Base-by-base conservation (phyloP, 2,888 invertebrate genomes). In the Andrena praecox region DNA sequence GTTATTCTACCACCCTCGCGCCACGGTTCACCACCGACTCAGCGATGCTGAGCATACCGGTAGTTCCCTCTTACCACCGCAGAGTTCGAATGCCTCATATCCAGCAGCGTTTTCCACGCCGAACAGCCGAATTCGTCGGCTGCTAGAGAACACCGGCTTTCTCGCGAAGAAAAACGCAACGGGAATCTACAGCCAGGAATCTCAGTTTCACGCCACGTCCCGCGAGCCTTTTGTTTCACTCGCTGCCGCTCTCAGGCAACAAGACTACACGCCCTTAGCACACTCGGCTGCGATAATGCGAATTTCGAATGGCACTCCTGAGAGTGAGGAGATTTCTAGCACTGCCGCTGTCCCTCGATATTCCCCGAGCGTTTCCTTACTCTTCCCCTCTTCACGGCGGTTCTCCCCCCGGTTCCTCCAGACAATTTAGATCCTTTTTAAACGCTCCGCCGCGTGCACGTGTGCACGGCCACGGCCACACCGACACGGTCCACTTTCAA, bases 341-440 rank as follows among this genome's bases (percentile, higher is more conserved):
- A 56, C 20, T 70, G 64, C 20, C 20, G 66, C 69, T 75, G 80
- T 72, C 82, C 85, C 73, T 68, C 84, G 81, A 80, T 72, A 76
- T 56, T 66, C 69, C 62, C 24, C 62, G 31, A 29, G 29, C 50
- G 50, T 50, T 75, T 75, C 60, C 54, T 56, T 35, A 56, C 29
- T 48, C 56, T 16, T 31, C 52, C 50, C 50, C 20, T 7, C 48
- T 29, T 56, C 54, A 29, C 60, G 12, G 56, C 31, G 35, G 35
- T 29, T 59, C 67, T 73, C 70, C 64, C 67, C 67, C 54, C 68
- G 24, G 48, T 82, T 77, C 62, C 70, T 82, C 89, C 27, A 78
- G 88, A 87, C 89, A 88, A 85, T 89, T 89, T 88, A 80, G 80
- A 79, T 77, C 73, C 88, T 89, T 86, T 89, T 88, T 87, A 84